Evolutionary conservation across 37 sponge, comb jelly and placozoan genomes (phyloP).

Genomic region (Lycopodina hypogea): DNA sequence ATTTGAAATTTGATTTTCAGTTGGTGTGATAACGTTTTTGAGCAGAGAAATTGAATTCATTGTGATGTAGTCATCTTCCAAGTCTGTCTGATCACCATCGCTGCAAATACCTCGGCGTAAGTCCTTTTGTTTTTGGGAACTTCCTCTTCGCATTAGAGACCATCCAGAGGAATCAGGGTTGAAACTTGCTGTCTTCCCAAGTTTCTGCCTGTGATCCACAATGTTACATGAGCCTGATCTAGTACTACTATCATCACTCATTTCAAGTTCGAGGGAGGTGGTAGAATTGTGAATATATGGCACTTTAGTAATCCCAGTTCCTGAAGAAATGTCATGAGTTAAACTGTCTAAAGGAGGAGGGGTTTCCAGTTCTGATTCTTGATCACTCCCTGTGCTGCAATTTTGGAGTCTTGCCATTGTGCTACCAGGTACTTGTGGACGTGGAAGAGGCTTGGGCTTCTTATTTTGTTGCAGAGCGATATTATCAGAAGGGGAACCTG

Average conservation of each 20-base stretch:
- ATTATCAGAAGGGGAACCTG: not conserved
- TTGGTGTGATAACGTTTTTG: not conserved
- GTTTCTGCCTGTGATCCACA: not conserved
- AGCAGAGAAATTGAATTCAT: conserved; percentile 24
- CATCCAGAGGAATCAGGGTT: conserved; percentile 5
- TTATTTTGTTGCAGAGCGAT: not conserved
- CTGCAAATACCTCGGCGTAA: conserved; percentile 32
- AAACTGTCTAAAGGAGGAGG: not conserved
- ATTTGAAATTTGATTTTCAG: no score
- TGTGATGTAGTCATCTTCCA: conserved; percentile 35
- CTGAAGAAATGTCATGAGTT: no score
- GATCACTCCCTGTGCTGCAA: not conserved
- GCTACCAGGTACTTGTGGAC: not conserved
- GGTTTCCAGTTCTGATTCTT: not conserved
- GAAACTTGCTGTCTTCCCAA: conserved; percentile 14
- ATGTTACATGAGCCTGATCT: not conserved
- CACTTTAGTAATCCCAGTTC: no score
- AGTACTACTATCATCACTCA: not conserved
- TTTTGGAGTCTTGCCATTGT: not conserved
- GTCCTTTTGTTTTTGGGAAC: conserved; percentile 23
- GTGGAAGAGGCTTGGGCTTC: conserved; percentile 31
- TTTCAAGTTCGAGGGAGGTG: no score
- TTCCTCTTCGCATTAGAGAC: conserved; percentile 14
- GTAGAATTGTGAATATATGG: no score
- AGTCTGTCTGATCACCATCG: conserved; percentile 12